Conservation (phyloP, 1,140 invertebrate genomes). For the Eupristina koningsbergeri region DNA sequence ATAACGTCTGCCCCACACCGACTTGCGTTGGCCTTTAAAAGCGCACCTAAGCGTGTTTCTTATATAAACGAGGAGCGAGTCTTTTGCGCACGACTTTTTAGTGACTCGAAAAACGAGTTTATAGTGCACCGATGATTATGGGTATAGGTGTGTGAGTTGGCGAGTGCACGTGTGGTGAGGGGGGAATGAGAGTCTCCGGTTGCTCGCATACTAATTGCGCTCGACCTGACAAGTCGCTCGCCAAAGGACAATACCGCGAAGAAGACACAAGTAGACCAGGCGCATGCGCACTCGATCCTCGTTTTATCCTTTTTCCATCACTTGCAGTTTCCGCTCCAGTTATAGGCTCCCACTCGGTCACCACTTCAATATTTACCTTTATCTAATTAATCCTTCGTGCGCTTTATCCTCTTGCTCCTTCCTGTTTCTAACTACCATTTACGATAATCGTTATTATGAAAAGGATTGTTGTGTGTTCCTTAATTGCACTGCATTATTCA, state of each 20-base stretch:
- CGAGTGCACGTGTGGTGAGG: background rate
- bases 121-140: slow-evolving; percentile 5
- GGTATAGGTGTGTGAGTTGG: background rate
- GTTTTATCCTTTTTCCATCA: too few species aligned
- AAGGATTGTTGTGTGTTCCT: too few species aligned
- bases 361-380: too few species aligned
- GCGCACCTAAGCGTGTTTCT: background rate
- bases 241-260: slow-evolving; percentile 14
- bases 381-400: too few species aligned
- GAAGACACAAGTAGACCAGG: background rate
- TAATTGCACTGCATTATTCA: too few species aligned
- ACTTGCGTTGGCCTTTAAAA: slow-evolving; percentile 2
- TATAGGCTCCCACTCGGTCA: background rate
- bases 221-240: slow-evolving; percentile 32
- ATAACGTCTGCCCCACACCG: background rate
- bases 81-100: background rate
- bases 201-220: slow-evolving; percentile 50
- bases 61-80: slow-evolving; percentile 10
- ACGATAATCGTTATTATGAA: too few species aligned
- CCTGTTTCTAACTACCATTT: too few species aligned
- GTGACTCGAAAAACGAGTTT: slow-evolving; percentile 45
- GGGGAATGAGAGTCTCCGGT: slow-evolving; percentile 26
- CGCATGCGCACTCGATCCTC: too few species aligned
- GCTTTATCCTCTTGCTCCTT: too few species aligned
- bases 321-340: background rate